These are phyloP conservation scores for Cremastinae sp. DNA, from an alignment of 2,888 invertebrate species.

Conservation along the genomic window DNA sequence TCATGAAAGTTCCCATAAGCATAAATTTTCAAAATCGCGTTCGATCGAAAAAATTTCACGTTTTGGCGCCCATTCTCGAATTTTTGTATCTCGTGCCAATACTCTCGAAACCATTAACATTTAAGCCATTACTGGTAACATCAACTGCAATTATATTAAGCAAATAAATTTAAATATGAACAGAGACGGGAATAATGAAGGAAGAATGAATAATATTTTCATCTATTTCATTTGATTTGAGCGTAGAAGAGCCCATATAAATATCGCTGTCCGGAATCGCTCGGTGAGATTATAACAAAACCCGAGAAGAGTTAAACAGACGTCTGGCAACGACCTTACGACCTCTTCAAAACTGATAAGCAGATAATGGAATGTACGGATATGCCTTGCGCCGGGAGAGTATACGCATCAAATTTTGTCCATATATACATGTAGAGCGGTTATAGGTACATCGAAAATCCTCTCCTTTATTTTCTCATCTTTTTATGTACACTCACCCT, in stretches of 20 bases:
- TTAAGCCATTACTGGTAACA: no score
- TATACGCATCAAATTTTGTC: slow-evolving; percentile 41
- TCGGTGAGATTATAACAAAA: slow-evolving; percentile 55
- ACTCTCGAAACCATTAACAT: no score
- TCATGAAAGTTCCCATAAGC: no score
- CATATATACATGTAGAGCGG: slow-evolving; percentile 9
- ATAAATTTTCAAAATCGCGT: no score
- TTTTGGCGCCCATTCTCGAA: no score
- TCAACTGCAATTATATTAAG: no score
- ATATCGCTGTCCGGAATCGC: slow-evolving; percentile 46
- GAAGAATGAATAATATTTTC: no score
- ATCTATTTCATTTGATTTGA: not conserved
- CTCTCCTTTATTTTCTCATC: slow-evolving; percentile 54
- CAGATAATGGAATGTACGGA: slow-evolving; percentile 63
- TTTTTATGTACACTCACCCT: slow-evolving; percentile 18
- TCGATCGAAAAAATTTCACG: no score
- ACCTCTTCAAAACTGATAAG: slow-evolving; percentile 60
- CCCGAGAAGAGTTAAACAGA: slow-evolving; percentile 41
- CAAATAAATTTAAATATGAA: no score
- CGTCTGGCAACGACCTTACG: slow-evolving; percentile 59
- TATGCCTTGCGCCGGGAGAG: slow-evolving; percentile 32
- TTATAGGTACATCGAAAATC: slow-evolving; percentile 19
- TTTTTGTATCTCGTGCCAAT: no score
- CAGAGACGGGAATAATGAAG: no score
- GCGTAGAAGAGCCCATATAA: slow-evolving; percentile 6